These are phyloP conservation scores for Brachylomia viminalis DNA, from an alignment of 2,888 invertebrate genomes.

Conservation along the genomic window DNA sequence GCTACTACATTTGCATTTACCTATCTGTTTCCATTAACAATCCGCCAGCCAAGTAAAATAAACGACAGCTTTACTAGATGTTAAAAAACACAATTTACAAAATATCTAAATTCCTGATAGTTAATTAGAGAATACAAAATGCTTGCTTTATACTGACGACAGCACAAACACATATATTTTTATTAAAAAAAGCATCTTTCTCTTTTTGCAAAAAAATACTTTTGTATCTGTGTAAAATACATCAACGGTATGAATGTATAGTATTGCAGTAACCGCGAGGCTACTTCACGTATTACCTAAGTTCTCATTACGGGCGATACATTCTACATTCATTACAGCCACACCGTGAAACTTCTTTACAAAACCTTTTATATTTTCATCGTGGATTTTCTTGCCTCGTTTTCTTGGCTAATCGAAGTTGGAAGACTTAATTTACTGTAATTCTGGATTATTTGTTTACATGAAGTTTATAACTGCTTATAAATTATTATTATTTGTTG, in stretches of 20 bases:
- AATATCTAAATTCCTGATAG: background rate
- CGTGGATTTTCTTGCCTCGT: conserved; percentile 1
- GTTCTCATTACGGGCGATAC: conserved; percentile 52
- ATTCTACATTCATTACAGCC: conserved; percentile 53
- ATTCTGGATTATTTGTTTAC: background rate
- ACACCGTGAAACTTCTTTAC: conserved; percentile 37
- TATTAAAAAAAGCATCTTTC: background rate
- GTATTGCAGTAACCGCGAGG: conserved; percentile 49
- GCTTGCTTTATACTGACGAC: background rate
- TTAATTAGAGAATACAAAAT: background rate
- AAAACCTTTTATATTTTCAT: conserved; percentile 29
- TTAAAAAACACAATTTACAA: background rate
- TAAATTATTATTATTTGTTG: too few species aligned
- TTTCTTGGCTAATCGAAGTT: conserved; percentile 33
- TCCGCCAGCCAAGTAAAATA: background rate
- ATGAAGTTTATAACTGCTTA: background rate
- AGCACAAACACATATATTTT: background rate
- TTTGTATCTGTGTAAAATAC: conserved; percentile 42
- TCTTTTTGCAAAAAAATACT: conserved; percentile 32
- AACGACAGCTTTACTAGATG: background rate
- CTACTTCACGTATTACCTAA: conserved; percentile 52
- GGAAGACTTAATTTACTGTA: background rate
- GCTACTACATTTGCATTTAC: background rate
- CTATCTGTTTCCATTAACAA: background rate
- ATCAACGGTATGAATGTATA: conserved; percentile 54